These are phyloP conservation scores for Sphyrna mokarran DNA, from an alignment of 2,113 vertebrate species.

Conservation along the genomic window DNA sequence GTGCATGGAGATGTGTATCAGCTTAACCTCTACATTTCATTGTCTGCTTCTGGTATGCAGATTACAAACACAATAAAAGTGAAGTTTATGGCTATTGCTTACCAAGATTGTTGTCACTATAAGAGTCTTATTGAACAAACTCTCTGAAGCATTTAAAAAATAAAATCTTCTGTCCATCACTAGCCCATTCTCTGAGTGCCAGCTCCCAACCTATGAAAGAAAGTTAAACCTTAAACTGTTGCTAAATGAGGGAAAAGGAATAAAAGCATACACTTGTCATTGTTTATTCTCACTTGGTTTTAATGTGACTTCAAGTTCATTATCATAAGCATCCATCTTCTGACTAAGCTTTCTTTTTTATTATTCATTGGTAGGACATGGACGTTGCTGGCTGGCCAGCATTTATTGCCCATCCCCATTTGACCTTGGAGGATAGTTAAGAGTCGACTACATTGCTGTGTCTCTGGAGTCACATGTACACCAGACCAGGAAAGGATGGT, in stretches of 20 bases:
- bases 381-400: too few species aligned
- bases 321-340: background rate
- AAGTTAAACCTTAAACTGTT: slow-evolving; percentile 39
- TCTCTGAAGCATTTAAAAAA: slow-evolving; percentile 82
- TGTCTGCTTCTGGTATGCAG: background rate
- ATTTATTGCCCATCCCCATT: too few species aligned
- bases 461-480: too few species aligned
- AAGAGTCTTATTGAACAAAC: slow-evolving; percentile 91
- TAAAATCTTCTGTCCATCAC: slow-evolving; percentile 87
- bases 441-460: too few species aligned
- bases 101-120: slow-evolving; percentile 95
- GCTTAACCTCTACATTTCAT: background rate
- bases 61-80: background rate
- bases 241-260: background rate
- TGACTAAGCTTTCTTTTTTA: background rate
- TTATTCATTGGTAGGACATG: too few species aligned
- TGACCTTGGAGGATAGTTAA: too few species aligned
- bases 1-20: background rate
- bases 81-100: slow-evolving; percentile 49
- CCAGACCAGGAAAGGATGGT: too few species aligned
- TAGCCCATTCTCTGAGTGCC: slow-evolving; percentile 89
- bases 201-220: slow-evolving; percentile 81
- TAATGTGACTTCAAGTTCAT: background rate
- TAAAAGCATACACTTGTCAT: background rate
- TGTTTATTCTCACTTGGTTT: background rate